These are phyloP conservation scores for Sinocyclocheilus rhinocerous DNA, from an alignment of 2,113 vertebrate genomes.

Conservation along the genomic window DNA sequence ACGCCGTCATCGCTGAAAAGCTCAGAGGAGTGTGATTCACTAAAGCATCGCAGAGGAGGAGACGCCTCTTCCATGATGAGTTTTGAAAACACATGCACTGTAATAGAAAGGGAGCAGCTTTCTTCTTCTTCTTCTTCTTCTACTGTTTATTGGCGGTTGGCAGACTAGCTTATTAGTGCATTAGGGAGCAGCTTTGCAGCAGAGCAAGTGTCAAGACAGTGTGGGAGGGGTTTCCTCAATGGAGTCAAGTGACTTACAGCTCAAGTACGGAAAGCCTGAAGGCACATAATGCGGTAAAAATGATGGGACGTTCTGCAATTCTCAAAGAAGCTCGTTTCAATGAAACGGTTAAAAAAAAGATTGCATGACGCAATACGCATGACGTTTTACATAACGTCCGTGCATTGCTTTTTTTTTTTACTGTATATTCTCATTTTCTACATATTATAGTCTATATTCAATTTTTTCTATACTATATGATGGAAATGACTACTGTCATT, in stretches of 20 bases:
- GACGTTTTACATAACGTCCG: not conserved
- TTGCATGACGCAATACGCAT: not conserved
- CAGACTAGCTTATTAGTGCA: too few relatives aligned
- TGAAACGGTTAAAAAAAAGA: not conserved
- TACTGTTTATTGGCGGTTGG: too few relatives aligned
- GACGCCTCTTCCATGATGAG: conserved; percentile 65
- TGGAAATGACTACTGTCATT: too few relatives aligned
- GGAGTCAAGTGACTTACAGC: conserved; percentile 12
- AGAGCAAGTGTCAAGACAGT: not conserved
- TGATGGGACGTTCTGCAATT: not conserved
- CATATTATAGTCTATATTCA: too few relatives aligned
- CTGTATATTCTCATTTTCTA: too few relatives aligned
- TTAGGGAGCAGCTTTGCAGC: not conserved
- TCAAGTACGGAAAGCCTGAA: conserved; percentile 31
- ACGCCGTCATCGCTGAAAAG: conserved; percentile 73
- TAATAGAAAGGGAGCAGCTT: not conserved
- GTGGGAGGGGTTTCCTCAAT: conserved; percentile 6
- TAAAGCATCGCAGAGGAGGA: conserved; percentile 69
- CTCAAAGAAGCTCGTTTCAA: too few relatives aligned
- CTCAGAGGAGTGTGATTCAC: conserved; percentile 66
- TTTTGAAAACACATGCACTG: not conserved
- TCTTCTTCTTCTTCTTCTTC: too few relatives aligned
- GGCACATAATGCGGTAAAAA: not conserved
- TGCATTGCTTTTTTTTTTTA: not conserved
- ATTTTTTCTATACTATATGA: too few relatives aligned